Percentiles rank a stretch among this genome's conserved stretches.
Evolutionary conservation across 2,113 vertebrate genomes (phyloP).

Genomic region (Gymnarchus niloticus): DNA sequence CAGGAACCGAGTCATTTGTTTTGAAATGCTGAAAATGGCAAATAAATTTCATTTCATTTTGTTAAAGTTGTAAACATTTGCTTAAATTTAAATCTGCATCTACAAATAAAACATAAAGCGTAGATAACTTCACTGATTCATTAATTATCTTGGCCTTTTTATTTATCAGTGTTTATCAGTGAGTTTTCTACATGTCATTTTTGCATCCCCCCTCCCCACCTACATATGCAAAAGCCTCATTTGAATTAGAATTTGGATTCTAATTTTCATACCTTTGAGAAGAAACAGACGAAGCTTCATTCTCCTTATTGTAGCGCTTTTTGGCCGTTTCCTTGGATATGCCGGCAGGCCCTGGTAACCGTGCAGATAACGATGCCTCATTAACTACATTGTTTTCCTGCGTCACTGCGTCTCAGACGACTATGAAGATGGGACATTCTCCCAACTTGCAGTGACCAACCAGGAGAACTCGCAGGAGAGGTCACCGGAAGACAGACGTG

Average conservation of each 20-base stretch:
- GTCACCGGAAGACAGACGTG: not conserved
- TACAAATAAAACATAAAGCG: not conserved
- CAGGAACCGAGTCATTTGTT: no score
- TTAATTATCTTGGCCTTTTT: not conserved
- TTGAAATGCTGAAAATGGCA: not conserved
- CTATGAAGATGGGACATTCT: not conserved
- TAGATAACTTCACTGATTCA: not conserved
- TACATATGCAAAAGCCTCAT: not conserved
- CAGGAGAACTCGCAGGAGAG: not conserved
- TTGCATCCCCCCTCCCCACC: not conserved
- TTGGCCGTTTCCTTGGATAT: not conserved
- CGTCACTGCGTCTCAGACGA: not conserved
- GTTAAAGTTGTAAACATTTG: not conserved
- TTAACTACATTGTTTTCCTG: not conserved
- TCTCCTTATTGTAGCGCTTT: not conserved
- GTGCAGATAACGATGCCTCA: not conserved
- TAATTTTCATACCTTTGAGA: slow-evolving; percentile 16
- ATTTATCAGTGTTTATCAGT: not conserved
- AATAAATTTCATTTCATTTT: not conserved
- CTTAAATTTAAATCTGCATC: no score
- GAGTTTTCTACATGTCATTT: not conserved
- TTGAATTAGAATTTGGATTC: no score
- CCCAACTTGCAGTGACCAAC: not conserved
- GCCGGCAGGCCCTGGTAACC: not conserved
- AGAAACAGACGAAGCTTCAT: not conserved